phyloP scores from a whole-genome alignment of 2,797 vertebrate genomes.

The Varecia variegata region DNA sequence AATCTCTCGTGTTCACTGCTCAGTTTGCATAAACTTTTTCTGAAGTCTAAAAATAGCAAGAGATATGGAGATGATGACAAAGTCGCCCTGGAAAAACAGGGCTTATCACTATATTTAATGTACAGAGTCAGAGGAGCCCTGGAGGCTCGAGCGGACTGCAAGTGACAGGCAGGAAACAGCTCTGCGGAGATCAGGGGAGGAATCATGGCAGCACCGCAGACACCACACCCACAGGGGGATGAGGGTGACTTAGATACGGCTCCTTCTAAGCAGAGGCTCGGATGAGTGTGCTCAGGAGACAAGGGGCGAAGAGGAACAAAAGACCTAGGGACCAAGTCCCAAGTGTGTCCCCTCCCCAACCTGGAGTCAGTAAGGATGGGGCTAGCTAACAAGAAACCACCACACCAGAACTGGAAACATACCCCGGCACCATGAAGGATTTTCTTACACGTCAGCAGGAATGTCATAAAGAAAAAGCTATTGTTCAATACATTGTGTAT shows the following conservation, averaged over 20 bases:
- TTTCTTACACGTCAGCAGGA: neutral
- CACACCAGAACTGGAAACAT: neutral
- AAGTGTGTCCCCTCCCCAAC: neutral
- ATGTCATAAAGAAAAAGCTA: neutral
- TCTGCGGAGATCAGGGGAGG: neutral
- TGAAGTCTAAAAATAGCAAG: neutral
- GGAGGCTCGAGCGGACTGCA: fast-evolving
- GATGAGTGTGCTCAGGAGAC: neutral
- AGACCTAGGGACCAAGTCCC: neutral
- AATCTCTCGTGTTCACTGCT: neutral
- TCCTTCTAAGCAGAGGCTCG: neutral
- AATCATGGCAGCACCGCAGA: neutral
- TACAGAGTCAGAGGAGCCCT: neutral
- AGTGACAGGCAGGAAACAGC: neutral
- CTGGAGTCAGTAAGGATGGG: neutral
- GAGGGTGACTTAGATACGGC: no score
- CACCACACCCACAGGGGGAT: neutral
- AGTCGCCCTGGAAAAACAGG: neutral
- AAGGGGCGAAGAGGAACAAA: neutral
- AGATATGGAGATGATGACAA: neutral
- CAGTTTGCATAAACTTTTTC: neutral
- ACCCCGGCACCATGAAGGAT: neutral
- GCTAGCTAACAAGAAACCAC: neutral
- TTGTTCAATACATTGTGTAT: neutral
- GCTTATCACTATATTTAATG: neutral